Conservation (phyloP, 2,888 invertebrate species). For the Agriopis aurantiaria region DNA sequence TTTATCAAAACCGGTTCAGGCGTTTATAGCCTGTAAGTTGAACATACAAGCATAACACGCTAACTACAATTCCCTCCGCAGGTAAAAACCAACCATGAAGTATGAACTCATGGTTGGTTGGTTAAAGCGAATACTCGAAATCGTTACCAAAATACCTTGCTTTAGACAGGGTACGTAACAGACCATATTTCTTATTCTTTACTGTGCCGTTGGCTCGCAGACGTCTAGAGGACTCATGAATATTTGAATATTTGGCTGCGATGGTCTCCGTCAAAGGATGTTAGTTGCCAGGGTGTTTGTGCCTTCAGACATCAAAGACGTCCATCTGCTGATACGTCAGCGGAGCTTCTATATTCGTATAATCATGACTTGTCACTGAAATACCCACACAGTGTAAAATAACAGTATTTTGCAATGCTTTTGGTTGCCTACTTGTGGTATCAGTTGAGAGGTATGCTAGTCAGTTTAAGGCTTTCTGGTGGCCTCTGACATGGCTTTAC, state of each 20-base stretch:
- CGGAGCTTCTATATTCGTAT: background rate
- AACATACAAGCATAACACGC: no score
- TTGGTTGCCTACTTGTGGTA: no score
- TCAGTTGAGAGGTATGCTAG: no score
- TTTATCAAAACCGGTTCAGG: no score
- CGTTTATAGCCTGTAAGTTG: no score
- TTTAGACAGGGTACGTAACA: constrained; percentile 1
- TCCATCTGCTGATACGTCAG: constrained; percentile 26
- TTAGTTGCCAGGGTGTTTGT: constrained; percentile 47
- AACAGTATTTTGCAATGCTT: background rate
- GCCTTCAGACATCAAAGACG: constrained; percentile 48
- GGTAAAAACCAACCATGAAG: no score
- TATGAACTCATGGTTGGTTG: background rate
- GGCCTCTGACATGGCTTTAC: no score
- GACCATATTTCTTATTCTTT: constrained; percentile 47
- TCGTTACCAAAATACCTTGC: background rate
- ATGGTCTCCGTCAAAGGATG: constrained; percentile 54
- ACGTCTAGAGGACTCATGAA: constrained; percentile 58
- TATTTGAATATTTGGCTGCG: constrained; percentile 65
- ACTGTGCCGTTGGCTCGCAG: constrained; percentile 35
- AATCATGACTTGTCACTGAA: background rate
- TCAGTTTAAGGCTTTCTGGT: no score
- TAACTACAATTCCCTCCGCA: no score
- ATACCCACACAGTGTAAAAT: background rate
- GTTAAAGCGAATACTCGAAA: background rate